Base-by-base conservation (phyloP, 2,888 invertebrate genomes). In the Oxycera nigricornis region DNA sequence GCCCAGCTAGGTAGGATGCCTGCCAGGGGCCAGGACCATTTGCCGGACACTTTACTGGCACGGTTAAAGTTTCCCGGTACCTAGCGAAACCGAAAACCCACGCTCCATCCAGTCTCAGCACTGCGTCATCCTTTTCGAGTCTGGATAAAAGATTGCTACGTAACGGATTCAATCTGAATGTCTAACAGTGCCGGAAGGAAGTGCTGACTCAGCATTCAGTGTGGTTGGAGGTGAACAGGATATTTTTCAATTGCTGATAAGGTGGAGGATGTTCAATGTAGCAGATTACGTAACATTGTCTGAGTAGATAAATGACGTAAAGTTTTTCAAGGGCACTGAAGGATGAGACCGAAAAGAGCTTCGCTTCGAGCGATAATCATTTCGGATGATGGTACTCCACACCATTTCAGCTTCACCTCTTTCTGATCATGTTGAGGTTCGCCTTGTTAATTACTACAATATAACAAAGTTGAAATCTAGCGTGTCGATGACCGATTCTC, bases 1-100 rank as follows among this genome's bases (percentile, higher is more conserved):
- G 50, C 14, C 14, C 4, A n/a, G 50, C 17, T n/a, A n/a, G 50
- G 1, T n/a, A 24, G 11, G 24, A 67, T 41, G 26, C 41, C 67
- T 26, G 67, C n/a, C 14, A 46, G 46, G 2, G 20, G 61, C 30
- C 20, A 67, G 14, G 24, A 67, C 26, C 26, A 67, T 67, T 67
- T 67, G 67, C 26, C 41, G 41, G 7, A 26, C 26, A 67, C 24
- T 22, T 67, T 26, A 28, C 28, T 59, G 59, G n/a, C 26, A 59
- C 26, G 28, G 30, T 14, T 14, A 30, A n/a, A 26, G 6, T 59
- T 22, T 55, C 4, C 52, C 52, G 24, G 24, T 46, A 2, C 46
- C 22, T 55, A 11, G 35, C 35, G 7, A 35, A 11, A 11, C 6
- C 35, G 11, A 7, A 11, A 7, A 35, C 11, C 35, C 35, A 11